Percentiles rank a stretch among this genome's conserved stretches.
These are phyloP conservation scores for Acrocephalus kingi DNA, from an alignment of 2,113 vertebrate species.

Conservation along the genomic window DNA sequence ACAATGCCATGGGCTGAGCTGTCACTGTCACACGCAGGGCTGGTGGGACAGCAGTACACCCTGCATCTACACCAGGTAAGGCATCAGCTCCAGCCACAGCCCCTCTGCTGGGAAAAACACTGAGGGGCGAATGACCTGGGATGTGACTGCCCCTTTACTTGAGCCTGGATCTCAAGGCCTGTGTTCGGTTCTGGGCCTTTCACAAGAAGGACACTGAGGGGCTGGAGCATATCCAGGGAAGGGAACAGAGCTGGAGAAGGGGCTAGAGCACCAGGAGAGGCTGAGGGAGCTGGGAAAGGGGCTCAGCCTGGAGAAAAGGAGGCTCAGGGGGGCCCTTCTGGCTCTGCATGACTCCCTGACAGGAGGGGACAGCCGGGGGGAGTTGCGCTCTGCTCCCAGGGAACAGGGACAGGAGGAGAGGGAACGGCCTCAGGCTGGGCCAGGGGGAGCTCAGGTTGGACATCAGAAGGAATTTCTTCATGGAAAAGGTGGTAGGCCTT, in stretches of 20 bases:
- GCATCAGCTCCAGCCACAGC: neutral
- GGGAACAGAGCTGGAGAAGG: neutral
- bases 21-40: accelerated
- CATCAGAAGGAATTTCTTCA: neutral
- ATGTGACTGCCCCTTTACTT: neutral
- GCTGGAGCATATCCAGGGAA: accelerated
- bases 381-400: neutral
- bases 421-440: accelerated
- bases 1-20: neutral
- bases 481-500: neutral
- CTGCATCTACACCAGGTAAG: neutral
- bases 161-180: neutral
- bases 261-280: neutral
- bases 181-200: neutral
- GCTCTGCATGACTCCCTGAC: neutral
- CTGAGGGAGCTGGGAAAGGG: neutral
- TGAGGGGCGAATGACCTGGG: neutral
- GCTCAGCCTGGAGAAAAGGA: neutral
- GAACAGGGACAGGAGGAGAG: neutral
- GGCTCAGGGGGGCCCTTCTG: neutral
- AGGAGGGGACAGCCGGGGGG: neutral
- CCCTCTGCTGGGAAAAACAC: neutral
- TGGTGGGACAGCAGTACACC: neutral
- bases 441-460: accelerated
- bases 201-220: accelerated